These are phyloP conservation scores for Zonitis immaculata DNA, from an alignment of 2,888 invertebrate genomes.

Conservation along the genomic window DNA sequence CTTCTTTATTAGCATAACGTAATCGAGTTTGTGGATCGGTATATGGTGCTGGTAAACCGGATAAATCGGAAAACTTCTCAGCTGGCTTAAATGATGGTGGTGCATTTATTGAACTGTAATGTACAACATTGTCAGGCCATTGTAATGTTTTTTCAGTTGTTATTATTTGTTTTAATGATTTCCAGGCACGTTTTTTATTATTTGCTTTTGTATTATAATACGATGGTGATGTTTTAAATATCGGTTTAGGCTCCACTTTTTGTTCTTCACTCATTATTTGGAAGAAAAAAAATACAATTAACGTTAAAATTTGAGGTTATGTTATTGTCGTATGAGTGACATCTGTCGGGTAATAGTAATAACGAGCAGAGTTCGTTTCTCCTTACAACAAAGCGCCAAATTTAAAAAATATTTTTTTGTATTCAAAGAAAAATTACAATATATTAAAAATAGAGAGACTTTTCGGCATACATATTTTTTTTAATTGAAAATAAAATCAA, in stretches of 20 bases:
- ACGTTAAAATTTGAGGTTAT: conserved; percentile 9
- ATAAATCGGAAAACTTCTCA: conserved; percentile 91
- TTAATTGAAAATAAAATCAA: too few species aligned
- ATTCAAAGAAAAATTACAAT: too few species aligned
- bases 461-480: too few species aligned
- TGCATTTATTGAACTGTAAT: conserved; percentile 84
- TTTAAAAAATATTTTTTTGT: too few species aligned
- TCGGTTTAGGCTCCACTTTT: conserved; percentile 38
- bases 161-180: conserved; percentile 83
- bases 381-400: too few species aligned
- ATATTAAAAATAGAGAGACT: too few species aligned
- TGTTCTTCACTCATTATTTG: conserved; percentile 30
- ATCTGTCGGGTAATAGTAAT: background rate
- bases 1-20: conserved; percentile 78
- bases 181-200: conserved; percentile 79
- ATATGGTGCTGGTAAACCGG: conserved; percentile 80
- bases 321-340: background rate
- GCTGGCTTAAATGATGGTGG: conserved; percentile 88
- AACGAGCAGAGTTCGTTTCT: too few species aligned
- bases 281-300: too few species aligned
- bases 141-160: conserved; percentile 72
- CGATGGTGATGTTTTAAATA: conserved; percentile 44
- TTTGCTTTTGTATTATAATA: conserved; percentile 55
- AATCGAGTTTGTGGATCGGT: conserved; percentile 89
- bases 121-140: conserved; percentile 71